Conservation (phyloP, 2,888 invertebrate genomes). For the Hemithea aestivaria region DNA sequence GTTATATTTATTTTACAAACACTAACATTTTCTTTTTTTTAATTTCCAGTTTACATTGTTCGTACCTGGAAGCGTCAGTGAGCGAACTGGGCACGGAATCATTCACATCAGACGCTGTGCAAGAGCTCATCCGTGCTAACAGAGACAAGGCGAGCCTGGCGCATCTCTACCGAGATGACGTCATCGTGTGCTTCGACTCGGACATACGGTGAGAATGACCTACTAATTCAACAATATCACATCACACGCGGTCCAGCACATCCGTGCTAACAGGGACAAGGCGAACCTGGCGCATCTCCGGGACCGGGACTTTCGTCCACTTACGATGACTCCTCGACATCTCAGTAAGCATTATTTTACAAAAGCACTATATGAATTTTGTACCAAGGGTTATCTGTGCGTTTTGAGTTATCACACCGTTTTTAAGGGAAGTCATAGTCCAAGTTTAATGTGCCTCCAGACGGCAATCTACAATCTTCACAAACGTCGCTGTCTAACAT, state of each 20-base stretch:
- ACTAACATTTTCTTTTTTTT: slow-evolving; percentile 21
- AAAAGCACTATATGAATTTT: neutral
- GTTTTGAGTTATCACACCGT: too few species aligned
- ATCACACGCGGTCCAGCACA: slow-evolving; percentile 85
- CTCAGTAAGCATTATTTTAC: too few species aligned
- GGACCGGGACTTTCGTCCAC: too few species aligned
- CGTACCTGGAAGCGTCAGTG: slow-evolving; percentile 89
- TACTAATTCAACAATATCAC: slow-evolving; percentile 67
- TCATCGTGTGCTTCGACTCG: slow-evolving; percentile 89
- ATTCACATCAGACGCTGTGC: slow-evolving; percentile 84
- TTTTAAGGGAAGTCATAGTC: too few species aligned
- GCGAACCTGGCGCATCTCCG: slow-evolving; percentile 87
- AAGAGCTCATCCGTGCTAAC: slow-evolving; percentile 86
- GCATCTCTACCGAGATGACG: slow-evolving; percentile 85
- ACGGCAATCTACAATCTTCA: too few species aligned
- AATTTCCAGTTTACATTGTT: slow-evolving; percentile 85
- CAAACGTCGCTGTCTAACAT: too few species aligned
- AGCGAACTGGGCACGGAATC: slow-evolving; percentile 82
- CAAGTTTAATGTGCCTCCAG: too few species aligned
- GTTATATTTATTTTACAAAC: too few species aligned
- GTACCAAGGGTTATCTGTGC: neutral
- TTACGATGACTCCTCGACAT: too few species aligned
- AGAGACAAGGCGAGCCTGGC: slow-evolving; percentile 88
- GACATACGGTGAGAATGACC: slow-evolving; percentile 84
- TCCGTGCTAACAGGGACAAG: slow-evolving; percentile 88